Evolutionary conservation across 2,797 vertebrate species (phyloP), one percentile per base, ranked within the genome.

Genomic region (Liasis olivaceus): DNA sequence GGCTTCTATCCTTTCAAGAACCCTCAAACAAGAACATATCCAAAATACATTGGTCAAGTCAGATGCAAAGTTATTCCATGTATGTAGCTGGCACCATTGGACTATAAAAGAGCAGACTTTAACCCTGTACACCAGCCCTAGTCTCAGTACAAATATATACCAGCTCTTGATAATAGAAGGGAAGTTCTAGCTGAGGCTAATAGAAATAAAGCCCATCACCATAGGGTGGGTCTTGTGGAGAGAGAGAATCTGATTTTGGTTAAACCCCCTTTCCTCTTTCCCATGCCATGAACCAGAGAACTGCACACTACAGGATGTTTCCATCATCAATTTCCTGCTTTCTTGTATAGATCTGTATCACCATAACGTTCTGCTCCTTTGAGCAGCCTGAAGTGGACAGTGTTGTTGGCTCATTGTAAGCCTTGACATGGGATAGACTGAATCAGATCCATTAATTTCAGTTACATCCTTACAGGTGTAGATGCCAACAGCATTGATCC

Each of bases 401-500:
- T 47, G 91, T 72, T 81, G 28, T 59, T 87, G 84, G 59, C 84
- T 87, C 20, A 7, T 77, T n/a, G 54, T 42, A 89, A 87, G 59
- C n/a, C 58, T 20, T 59, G 64, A 81, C 86, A 89, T 91, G 84
- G 64, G 64, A 91, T 56, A 87, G 56, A 63, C 64, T 91, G 66
- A 62, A 89, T 60, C 90, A 77, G 89, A 93, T 93, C 69, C 87
- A 93, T 89, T 86, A 69, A 89, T 81, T 89, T 63, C 64, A 92
- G 47, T 90, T 56, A 93, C 47, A 20, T 58, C 62, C 42, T 86
- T 63, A 77, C 28, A 66, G 88, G 60, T 84, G 51, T 87, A 42
- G 88, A 84, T 89, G 85, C 69, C 66, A 87, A 42, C 31, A 77
- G 20, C 85, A 89, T 90, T 42, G 88, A 89, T 64, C 77, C 56